Conservation (phyloP, 2,113 vertebrate species). For the Pleuronectes platessa region DNA sequence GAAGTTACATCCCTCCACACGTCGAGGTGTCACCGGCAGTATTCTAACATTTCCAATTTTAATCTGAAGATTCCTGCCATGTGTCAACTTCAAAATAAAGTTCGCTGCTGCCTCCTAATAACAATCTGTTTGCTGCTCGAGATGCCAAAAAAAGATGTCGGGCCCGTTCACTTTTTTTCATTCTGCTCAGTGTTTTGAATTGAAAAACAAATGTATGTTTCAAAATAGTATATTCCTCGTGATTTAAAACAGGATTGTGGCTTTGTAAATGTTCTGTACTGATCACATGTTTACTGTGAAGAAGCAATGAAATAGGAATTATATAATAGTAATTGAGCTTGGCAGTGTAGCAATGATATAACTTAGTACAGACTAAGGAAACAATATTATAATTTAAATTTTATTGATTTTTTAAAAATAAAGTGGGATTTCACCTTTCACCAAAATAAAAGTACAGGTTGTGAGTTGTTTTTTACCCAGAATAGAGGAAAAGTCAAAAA, state of each 20-base stretch:
- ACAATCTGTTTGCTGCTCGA: conserved; percentile 63
- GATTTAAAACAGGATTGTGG: no score
- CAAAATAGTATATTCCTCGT: background rate
- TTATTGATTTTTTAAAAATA: background rate
- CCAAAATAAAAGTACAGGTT: background rate
- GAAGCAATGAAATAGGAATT: no score
- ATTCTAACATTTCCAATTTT: conserved; percentile 79
- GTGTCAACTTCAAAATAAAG: conserved; percentile 74
- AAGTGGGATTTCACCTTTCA: background rate
- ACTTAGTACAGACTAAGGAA: background rate
- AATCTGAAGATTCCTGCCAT: conserved; percentile 73
- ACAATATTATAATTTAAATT: background rate
- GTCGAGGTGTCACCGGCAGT: conserved; percentile 78
- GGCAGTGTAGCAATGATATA: background rate
- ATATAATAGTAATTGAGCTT: background rate
- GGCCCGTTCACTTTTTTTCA: conserved; percentile 30
- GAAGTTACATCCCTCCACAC: conserved; percentile 80
- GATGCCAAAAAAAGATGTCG: conserved; percentile 22
- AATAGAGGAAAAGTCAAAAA: background rate
- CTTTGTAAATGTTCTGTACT: no score
- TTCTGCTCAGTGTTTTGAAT: background rate
- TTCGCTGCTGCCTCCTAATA: conserved; percentile 59
- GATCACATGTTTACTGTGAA: no score
- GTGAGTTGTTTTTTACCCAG: background rate
- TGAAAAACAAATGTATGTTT: background rate